Percentiles rank a stretch among this genome's conserved stretches.
phyloP scores from a whole-genome alignment of 2,888 invertebrate genomes.

The Lamproptera curius region DNA sequence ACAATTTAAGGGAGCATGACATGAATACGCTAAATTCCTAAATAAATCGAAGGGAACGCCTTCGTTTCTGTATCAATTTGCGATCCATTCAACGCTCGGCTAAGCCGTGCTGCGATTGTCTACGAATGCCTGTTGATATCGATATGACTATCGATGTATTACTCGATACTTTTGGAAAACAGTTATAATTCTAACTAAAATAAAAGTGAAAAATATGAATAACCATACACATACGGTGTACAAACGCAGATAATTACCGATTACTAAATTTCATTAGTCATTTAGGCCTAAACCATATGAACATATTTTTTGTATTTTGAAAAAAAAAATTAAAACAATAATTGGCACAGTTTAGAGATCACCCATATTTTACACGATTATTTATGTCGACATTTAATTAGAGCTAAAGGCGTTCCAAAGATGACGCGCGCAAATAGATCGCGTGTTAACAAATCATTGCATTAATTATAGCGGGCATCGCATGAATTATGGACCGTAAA shows the following conservation, averaged over 20 bases:
- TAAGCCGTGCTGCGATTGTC: conserved; percentile 41
- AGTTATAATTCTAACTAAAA: too few relatives aligned
- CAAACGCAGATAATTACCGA: too few relatives aligned
- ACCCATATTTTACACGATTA: too few relatives aligned
- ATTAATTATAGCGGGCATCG: conserved; percentile 17
- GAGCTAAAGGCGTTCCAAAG: conserved; percentile 7
- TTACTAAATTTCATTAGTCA: too few relatives aligned
- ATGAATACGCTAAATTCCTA: conserved; percentile 64
- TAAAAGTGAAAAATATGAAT: too few relatives aligned
- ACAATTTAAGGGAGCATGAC: conserved; percentile 41
- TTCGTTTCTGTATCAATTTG: conserved; percentile 64
- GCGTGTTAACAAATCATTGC: conserved; percentile 17
- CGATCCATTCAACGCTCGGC: conserved; percentile 54
- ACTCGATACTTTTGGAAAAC: too few relatives aligned
- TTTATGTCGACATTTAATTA: conserved; percentile 1
- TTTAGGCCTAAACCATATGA: too few relatives aligned
- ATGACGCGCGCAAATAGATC: conserved; percentile 10
- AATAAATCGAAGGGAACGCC: conserved; percentile 59
- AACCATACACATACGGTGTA: too few relatives aligned
- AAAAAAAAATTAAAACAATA: background rate
- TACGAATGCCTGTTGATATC: background rate
- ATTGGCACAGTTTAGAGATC: background rate
- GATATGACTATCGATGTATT: too few relatives aligned
- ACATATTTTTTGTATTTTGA: too few relatives aligned
- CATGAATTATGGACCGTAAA: conserved; percentile 22